Percentiles rank a stretch among this genome's conserved stretches.
phyloP scores from a whole-genome alignment of 2,113 vertebrate species.

The Nematolebias whitei region DNA sequence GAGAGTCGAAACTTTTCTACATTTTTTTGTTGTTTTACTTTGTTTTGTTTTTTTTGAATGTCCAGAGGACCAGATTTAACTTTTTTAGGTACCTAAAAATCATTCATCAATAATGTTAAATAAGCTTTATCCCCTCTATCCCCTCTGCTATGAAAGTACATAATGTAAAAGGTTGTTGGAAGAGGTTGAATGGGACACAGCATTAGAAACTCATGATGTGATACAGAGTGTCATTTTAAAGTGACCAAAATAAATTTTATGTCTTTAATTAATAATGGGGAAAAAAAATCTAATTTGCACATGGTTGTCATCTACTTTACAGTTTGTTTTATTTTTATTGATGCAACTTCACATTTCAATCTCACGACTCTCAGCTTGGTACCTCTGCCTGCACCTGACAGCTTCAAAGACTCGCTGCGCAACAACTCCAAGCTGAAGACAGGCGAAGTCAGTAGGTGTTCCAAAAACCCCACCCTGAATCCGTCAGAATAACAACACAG shows the following conservation, averaged over 20 bases:
- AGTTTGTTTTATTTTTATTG: conserved; percentile 4
- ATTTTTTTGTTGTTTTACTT: too few relatives aligned
- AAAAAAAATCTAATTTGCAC: neutral
- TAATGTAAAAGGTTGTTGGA: too few relatives aligned
- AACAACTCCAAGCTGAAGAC: conserved; percentile 14
- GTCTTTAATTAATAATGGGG: neutral
- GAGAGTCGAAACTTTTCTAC: too few relatives aligned
- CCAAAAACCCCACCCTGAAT: conserved; percentile 12
- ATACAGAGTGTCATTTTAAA: neutral
- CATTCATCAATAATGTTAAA: too few relatives aligned
- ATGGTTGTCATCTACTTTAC: neutral
- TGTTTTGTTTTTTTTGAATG: too few relatives aligned
- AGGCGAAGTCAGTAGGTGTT: conserved; percentile 17
- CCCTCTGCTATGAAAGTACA: too few relatives aligned
- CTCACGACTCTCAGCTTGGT: neutral
- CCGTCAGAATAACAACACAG: conserved; percentile 14
- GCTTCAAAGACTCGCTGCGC: conserved; percentile 1
- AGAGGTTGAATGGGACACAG: too few relatives aligned
- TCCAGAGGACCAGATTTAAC: too few relatives aligned
- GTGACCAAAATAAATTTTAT: neutral
- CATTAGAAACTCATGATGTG: too few relatives aligned
- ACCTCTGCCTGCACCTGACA: neutral
- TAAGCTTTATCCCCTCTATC: too few relatives aligned
- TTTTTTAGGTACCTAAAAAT: too few relatives aligned
- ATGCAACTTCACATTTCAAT: neutral